These are phyloP conservation scores for Turritopsis rubra DNA, from an alignment of 30 jellyfish, hydroid and myxozoan species.

Conservation along the genomic window DNA sequence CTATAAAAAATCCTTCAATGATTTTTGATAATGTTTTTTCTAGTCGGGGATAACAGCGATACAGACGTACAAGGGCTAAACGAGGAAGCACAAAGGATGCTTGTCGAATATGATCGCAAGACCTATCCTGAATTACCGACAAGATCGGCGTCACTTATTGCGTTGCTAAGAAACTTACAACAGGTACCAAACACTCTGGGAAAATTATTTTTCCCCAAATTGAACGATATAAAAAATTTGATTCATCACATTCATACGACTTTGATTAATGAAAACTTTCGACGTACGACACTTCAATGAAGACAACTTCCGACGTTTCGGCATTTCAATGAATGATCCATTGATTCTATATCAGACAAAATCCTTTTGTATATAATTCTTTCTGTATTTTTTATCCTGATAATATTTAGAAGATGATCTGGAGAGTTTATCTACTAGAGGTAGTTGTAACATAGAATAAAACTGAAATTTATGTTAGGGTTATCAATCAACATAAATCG, in stretches of 20 bases:
- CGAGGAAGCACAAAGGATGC: constrained; percentile 15
- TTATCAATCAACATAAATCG: too few species aligned
- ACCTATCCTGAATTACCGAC: background rate
- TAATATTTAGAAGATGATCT: too few species aligned
- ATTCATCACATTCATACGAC: constrained; percentile 15
- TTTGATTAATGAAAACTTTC: background rate
- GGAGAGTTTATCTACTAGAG: too few species aligned
- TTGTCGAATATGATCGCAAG: background rate
- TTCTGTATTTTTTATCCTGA: too few species aligned
- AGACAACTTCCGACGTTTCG: too few species aligned
- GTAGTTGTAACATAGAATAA: too few species aligned
- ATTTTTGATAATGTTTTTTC: background rate
- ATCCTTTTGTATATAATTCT: too few species aligned
- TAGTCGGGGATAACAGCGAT: background rate
- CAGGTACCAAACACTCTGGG: constrained; percentile 8
- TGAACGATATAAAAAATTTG: constrained; percentile 13
- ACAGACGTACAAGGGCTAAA: background rate
- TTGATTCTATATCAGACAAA: too few species aligned
- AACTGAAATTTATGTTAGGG: too few species aligned
- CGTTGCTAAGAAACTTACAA: constrained; percentile 9
- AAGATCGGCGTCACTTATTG: background rate
- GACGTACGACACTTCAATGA: background rate
- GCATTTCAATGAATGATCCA: too few species aligned
- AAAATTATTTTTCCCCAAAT: background rate
- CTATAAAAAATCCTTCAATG: background rate